Base-by-base conservation (phyloP, 2,888 invertebrate genomes). In the Tortricodes alternella region DNA sequence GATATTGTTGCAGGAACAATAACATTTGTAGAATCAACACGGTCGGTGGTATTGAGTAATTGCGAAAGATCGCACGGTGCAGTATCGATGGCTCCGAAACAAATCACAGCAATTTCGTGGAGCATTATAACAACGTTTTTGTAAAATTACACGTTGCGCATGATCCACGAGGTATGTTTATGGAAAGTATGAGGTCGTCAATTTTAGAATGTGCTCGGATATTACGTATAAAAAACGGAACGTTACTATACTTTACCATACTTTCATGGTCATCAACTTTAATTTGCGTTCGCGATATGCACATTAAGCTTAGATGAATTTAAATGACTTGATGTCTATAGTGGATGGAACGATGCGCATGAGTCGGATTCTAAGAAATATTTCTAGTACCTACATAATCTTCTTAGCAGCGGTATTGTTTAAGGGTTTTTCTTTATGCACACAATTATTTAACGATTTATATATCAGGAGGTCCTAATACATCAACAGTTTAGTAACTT, bases 31-130 rank as follows among this genome's bases (percentile, higher is more conserved):
- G 81, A 83, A 86, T 78, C 78, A 80, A 83, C 79, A 84, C 73
- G 70, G 74, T 39, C 60, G 60, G 62, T 55, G 67, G 75, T 76
- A 79, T 83, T 80, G 80, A 78, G 85, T 85, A 85, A 85, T 83
- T 82, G 78, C 75, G 76, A 73, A 63, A 75, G 76, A 78, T 76
- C 73, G 68, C 56, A 59, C 67, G 63, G 68, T 64, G 74, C 66
- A 58, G 70, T 72, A 80, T 83, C 78, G 80, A 80, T 74, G 70
- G 70, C 74, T 73, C 74, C 73, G 75, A 73, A 74, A 80, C 81
- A 80, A 85, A 87, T 85, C 81, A 85, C 78, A 80, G 85, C 83
- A 83, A 88, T 89, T 82, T 83, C 71, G 78, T 78, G 71, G 66
- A 68, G 76, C 80, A 80, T 83, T 83, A 84, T 80, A 80, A 80